A percentile compares a stretch with the other conserved stretches of the same genome.
phyloP scores from a whole-genome alignment of 2,888 invertebrate species.

The Drosophila picticornis region DNA sequence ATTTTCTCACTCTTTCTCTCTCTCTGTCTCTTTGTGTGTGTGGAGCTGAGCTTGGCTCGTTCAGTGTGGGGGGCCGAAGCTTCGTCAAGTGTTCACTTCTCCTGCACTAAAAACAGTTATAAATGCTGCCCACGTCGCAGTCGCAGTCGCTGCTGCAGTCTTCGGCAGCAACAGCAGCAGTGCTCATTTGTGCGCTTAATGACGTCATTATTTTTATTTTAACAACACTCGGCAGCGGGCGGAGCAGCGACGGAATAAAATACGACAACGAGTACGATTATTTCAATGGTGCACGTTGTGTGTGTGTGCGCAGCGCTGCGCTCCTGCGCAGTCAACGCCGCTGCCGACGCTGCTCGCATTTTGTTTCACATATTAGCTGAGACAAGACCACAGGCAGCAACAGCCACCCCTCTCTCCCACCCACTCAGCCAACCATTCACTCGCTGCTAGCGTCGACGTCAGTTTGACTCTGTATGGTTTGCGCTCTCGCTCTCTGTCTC shows the following conservation, averaged over 20 bases:
- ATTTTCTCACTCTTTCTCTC: conserved; percentile 26
- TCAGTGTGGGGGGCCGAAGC: conserved; percentile 49
- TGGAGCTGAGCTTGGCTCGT: conserved; percentile 34
- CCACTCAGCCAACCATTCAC: conserved; percentile 51
- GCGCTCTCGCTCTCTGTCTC: conserved; percentile 56
- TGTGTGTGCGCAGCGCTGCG: conserved; percentile 59
- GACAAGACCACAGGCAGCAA: conserved; percentile 63
- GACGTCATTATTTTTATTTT: conserved; percentile 81
- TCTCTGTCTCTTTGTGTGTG: conserved; percentile 12
- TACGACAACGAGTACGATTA: conserved; percentile 62
- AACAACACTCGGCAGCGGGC: conserved; percentile 70
- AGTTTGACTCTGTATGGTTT: conserved; percentile 58
- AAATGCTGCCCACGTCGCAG: conserved; percentile 62
- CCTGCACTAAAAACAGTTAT: conserved; percentile 77
- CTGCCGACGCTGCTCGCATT: conserved; percentile 63
- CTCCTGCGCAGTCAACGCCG: conserved; percentile 78
- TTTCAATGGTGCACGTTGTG: conserved; percentile 62
- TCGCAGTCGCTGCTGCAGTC: conserved; percentile 24
- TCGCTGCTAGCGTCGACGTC: conserved; percentile 66
- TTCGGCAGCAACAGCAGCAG: conserved; percentile 64
- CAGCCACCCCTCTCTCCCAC: conserved; percentile 42
- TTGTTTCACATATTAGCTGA: conserved; percentile 69
- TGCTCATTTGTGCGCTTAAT: conserved; percentile 80
- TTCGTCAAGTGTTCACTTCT: conserved; percentile 79
- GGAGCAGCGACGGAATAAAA: conserved; percentile 61